Evolutionary conservation across 2,888 invertebrate species (phyloP).

Genomic region (Cerceris ruficornis): DNA sequence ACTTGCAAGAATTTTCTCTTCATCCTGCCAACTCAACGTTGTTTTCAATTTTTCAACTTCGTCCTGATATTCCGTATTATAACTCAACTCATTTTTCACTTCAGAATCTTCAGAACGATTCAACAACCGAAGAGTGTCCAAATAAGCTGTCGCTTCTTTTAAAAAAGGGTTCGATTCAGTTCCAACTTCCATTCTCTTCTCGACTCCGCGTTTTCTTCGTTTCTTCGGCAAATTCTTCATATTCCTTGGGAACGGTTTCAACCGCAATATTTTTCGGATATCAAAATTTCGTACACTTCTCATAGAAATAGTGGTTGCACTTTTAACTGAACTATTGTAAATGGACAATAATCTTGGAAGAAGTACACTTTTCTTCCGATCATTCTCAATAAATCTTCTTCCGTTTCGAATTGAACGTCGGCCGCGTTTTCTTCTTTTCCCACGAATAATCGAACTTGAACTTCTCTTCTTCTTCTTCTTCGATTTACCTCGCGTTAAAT

Average conservation of each 20-base stretch:
- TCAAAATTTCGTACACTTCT: not conserved
- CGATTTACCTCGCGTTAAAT: constrained; percentile 16
- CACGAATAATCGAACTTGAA: constrained; percentile 16
- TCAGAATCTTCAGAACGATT: constrained; percentile 4
- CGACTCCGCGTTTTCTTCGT: not conserved
- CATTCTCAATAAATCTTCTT: too few relatives aligned
- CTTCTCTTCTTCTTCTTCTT: not conserved
- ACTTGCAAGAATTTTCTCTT: not conserved
- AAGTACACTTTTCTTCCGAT: constrained; percentile 31
- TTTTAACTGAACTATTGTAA: not conserved
- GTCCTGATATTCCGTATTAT: constrained; percentile 21
- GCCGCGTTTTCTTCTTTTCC: constrained; percentile 10
- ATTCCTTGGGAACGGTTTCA: not conserved
- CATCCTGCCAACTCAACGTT: constrained; percentile 26
- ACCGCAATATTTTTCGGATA: constrained; percentile 3
- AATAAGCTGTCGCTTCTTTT: not conserved
- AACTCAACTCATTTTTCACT: constrained; percentile 31
- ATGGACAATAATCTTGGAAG: constrained; percentile 8
- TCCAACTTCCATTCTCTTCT: not conserved
- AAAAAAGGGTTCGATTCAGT: not conserved
- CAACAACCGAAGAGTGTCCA: not conserved
- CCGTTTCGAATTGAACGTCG: not conserved
- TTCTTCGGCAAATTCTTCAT: not conserved
- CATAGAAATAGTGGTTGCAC: not conserved
- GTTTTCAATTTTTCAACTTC: constrained; percentile 27